These are phyloP conservation scores for Seira musarum DNA, from an alignment of 2,888 invertebrate species.

Conservation along the genomic window DNA sequence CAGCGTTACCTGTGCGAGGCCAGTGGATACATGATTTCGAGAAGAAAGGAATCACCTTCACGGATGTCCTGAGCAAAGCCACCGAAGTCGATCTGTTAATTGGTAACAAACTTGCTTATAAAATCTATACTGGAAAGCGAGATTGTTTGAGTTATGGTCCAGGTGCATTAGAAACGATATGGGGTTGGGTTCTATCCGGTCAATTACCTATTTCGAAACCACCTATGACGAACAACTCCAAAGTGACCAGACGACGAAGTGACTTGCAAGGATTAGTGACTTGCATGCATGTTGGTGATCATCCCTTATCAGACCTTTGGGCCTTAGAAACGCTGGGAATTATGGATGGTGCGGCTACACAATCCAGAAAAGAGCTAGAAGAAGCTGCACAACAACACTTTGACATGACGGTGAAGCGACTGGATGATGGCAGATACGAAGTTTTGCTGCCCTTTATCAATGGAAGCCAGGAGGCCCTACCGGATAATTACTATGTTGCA, in stretches of 20 bases:
- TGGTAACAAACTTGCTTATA: not conserved
- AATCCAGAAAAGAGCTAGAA: slow-evolving; percentile 48
- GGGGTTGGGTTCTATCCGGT: slow-evolving; percentile 29
- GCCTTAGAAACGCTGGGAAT: slow-evolving; percentile 70
- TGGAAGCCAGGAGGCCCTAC: slow-evolving; percentile 69
- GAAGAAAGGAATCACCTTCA: slow-evolving; percentile 1
- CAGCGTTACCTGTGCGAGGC: not conserved
- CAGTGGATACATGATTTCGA: slow-evolving; percentile 1
- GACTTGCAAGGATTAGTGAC: too few species aligned
- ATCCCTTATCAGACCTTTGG: slow-evolving; percentile 66
- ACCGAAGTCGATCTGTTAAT: not conserved
- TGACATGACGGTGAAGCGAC: slow-evolving; percentile 67
- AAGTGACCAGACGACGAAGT: too few species aligned
- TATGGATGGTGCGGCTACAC: slow-evolving; percentile 67
- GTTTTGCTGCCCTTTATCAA: slow-evolving; percentile 71
- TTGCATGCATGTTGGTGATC: not conserved
- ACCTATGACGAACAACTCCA: too few species aligned
- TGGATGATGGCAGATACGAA: slow-evolving; percentile 70
- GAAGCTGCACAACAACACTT: slow-evolving; percentile 68
- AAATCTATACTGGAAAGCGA: not conserved
- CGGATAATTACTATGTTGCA: not conserved
- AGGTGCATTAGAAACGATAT: not conserved
- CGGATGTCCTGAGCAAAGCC: not conserved
- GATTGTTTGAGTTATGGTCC: not conserved
- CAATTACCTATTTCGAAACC: slow-evolving; percentile 10